These are phyloP conservation scores for Agrotis clavis DNA, from an alignment of 2,888 invertebrate genomes.

Conservation along the genomic window DNA sequence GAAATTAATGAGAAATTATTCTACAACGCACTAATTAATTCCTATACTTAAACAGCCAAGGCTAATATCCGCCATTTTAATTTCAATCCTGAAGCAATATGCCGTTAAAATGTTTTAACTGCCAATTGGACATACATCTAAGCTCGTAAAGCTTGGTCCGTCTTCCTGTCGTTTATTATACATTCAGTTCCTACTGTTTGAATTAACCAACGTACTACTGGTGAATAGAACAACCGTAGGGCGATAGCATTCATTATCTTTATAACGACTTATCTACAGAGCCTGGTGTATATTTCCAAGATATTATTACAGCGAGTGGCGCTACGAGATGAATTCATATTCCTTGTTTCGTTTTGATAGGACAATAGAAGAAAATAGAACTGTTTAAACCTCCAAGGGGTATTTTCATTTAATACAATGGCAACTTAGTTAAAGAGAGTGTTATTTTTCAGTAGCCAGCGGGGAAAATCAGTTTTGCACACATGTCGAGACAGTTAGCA, in stretches of 20 bases:
- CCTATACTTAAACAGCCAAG: slow-evolving; percentile 70
- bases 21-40: slow-evolving; percentile 82
- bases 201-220: slow-evolving; percentile 60
- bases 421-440: slow-evolving; percentile 34
- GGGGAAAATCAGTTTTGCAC: slow-evolving; percentile 72
- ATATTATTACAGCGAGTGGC: slow-evolving; percentile 32
- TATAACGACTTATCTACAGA: slow-evolving; percentile 54
- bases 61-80: slow-evolving; percentile 78
- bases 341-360: slow-evolving; percentile 14
- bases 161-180: slow-evolving; percentile 83
- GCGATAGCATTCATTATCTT: slow-evolving; percentile 66
- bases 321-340: slow-evolving; percentile 24
- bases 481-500: slow-evolving; percentile 79
- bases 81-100: slow-evolving; percentile 82
- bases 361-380: slow-evolving; percentile 1
- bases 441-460: slow-evolving; percentile 63
- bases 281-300: slow-evolving; percentile 25
- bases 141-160: slow-evolving; percentile 80
- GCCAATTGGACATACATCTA: slow-evolving; percentile 82
- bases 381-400: neutral
- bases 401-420: slow-evolving; percentile 12
- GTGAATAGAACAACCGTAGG: slow-evolving; percentile 57
- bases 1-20: slow-evolving; percentile 85
- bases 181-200: slow-evolving; percentile 75
- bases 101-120: slow-evolving; percentile 84